A percentile compares a stretch with the other conserved stretches of the same genome.
phyloP scores from a whole-genome alignment of 2,797 vertebrate genomes.

The Esox masquinongy region DNA sequence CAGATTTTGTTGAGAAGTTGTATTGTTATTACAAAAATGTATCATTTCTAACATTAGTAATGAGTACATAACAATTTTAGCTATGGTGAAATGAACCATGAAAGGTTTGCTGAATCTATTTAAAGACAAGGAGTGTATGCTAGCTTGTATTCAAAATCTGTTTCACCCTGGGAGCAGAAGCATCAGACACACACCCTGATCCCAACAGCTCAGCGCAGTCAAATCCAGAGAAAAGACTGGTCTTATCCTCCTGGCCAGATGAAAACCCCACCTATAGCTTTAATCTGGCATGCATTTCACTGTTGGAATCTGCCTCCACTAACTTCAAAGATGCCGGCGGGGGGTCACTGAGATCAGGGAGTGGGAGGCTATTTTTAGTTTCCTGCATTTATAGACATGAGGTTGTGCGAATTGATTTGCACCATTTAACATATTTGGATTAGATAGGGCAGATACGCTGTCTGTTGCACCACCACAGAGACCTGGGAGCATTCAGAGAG shows the following conservation, averaged over 20 bases:
- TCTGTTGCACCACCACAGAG: conserved; percentile 9
- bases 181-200: background rate
- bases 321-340: conserved; percentile 20
- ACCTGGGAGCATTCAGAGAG: conserved; percentile 14
- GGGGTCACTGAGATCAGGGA: background rate
- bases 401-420: conserved; percentile 12
- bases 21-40: too few species aligned
- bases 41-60: too few species aligned
- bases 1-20: too few species aligned
- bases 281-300: conserved; percentile 11
- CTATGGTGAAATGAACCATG: too few species aligned
- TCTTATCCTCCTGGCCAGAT: conserved; percentile 2
- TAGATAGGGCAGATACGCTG: conserved; percentile 17
- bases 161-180: background rate
- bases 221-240: background rate
- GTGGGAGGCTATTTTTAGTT: conserved; percentile 14
- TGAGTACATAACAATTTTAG: too few species aligned
- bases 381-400: conserved; percentile 8
- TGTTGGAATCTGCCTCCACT: conserved; percentile 3
- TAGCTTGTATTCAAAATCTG: background rate
- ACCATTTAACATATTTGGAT: conserved; percentile 10
- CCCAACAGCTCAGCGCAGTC: background rate
- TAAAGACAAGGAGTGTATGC: background rate
- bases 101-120: background rate
- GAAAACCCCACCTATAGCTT: background rate